These are phyloP conservation scores for Malurus cyaneus DNA, from an alignment of 2,113 vertebrate species.

Conservation along the genomic window DNA sequence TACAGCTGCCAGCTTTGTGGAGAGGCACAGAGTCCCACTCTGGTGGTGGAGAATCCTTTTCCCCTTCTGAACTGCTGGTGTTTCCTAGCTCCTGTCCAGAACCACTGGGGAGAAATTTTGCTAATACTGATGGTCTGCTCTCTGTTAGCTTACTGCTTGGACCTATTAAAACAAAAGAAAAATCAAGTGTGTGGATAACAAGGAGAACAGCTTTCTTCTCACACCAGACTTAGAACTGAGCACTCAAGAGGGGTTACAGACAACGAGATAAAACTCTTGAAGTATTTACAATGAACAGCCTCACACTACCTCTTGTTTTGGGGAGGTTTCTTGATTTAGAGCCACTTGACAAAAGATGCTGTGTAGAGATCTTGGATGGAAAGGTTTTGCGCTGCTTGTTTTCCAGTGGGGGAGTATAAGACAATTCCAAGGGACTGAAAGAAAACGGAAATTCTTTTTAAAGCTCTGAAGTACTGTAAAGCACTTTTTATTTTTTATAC, in stretches of 20 bases:
- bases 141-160: slow-evolving; percentile 81
- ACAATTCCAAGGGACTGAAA: slow-evolving; percentile 88
- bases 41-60: slow-evolving; percentile 92
- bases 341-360: slow-evolving; percentile 65
- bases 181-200: not conserved
- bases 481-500: not conserved
- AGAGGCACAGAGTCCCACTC: slow-evolving; percentile 93
- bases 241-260: not conserved
- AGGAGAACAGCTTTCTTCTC: not conserved
- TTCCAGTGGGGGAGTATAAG: slow-evolving; percentile 86
- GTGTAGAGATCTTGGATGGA: slow-evolving; percentile 81
- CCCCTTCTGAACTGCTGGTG: slow-evolving; percentile 96
- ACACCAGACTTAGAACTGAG: not conserved
- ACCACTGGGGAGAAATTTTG: slow-evolving; percentile 81
- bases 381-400: slow-evolving; percentile 90
- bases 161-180: slow-evolving; percentile 62
- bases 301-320: slow-evolving; percentile 80
- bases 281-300: not conserved
- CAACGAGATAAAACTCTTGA: not conserved
- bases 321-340: slow-evolving; percentile 79
- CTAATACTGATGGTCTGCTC: slow-evolving; percentile 79
- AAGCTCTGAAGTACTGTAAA: not conserved
- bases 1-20: slow-evolving; percentile 83
- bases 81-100: slow-evolving; percentile 85
- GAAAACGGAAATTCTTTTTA: not conserved